Evolutionary conservation across 30 jellyfish, hydroid and myxozoan species (phyloP), one percentile per base, ranked within the genome.

Genomic region (Clytia hemisphaerica): DNA sequence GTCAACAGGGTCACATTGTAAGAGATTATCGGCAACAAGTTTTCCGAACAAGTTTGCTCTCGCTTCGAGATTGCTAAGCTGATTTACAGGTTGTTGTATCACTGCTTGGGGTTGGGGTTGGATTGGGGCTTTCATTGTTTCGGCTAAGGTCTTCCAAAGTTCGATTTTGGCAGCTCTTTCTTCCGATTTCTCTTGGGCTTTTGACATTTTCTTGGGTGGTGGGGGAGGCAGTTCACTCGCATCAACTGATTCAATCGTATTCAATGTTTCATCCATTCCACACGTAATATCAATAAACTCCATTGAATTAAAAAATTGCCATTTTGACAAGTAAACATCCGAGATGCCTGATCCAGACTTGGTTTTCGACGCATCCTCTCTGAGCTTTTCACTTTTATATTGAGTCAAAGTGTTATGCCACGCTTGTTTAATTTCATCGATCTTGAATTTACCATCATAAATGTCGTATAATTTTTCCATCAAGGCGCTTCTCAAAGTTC

Each of bases 241-340:
- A n/a, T n/a, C n/a, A n/a, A n/a, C n/a, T n/a, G n/a, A n/a, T 29
- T 61, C 75, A 37, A 61, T 62, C 21, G 75, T 29, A 29, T 9
- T 57, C 25, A 22, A 61, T 29, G 65, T 29, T 25, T 62, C 18
- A 61, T 4, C 75, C 75, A 0, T 64, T 29, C 19, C 75, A 61
- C 75, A 63, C 35, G 75, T 61, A 35, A 61, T 64, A 36, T 61
- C 75, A 61, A 61, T 63, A 33, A 61, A 61, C 34, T 61, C 75
- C 75, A 61, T 61, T 61, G 30, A 64, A 61, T 64, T 61, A 18
- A 61, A 29, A 64, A 61, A 64, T 42, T 42, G 15, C 53, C 53
- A 42, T 42, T 12, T 42, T n/a, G 53, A 42, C n/a, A n/a, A n/a
- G n/a, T n/a, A n/a, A 42, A n/a, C 69, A 21, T 57, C 55, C 25